Evolutionary conservation across 2,113 vertebrate species (phyloP), one percentile per base, ranked within the genome.

Genomic region (Sorex fumeus): DNA sequence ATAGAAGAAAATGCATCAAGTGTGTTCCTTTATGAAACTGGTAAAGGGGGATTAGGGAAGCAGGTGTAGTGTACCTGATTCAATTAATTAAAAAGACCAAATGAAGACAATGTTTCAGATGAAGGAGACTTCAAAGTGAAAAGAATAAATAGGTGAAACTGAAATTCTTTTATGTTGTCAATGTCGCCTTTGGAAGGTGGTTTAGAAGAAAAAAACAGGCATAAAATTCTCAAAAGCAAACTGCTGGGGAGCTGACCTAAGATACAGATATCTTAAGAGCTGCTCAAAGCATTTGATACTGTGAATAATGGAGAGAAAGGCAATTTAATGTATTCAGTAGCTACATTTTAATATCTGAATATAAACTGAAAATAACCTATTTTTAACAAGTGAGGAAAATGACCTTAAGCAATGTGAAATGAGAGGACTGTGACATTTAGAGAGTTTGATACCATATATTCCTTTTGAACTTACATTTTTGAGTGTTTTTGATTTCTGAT

Each of bases 291-390:
- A 85, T 25, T 71, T 71, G 62, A 34, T 67, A 69, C 19, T 60
- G 45, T 40, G 18, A 92, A 67, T 88, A 43, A 76, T 64, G 27
- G 30, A 9, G 23, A 50, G 18, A 60, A 88, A 71, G 40, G 0
- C 84, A 87, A 66, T 64, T 40, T 13, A 69, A 69, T 74, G 10
- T 43, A 62, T 36, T 64, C 36, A 40, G 5, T 45, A 57, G 53
- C 8, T 77, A 25, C 7, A 76, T 86, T 88, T 92, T 91, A 91
- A 88, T 70, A 92, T 71, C 27, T 69, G 25, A 87, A 74, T 60
- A 53, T 57, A 91, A 94, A 62, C 40, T 30, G 10, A 83, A 93
- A 71, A 79, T 15, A 70, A 80, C 69, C 30, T 53, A 60, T 64
- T 88, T 95, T 77, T 85, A 90, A 69, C 10, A 60, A 32, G 28